Evolutionary conservation across 2,888 invertebrate genomes (phyloP), one percentile per base, ranked within the genome.

Genomic region (Meteorus colon): DNA sequence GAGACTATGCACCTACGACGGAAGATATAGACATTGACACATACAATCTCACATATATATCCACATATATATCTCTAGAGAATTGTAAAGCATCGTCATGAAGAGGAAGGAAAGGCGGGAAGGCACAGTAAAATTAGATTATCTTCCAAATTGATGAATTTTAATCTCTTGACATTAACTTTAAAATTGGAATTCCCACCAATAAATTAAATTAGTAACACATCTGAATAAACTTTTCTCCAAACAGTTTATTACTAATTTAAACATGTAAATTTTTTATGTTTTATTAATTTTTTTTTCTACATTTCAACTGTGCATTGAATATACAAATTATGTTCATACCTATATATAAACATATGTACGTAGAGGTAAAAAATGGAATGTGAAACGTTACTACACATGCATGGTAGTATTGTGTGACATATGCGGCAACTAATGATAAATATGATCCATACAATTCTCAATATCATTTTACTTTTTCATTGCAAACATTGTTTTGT

Each of bases 381-480:
- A 55, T 55, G 55, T 55, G 55, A 55, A 55, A 55, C 55, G 19
- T 24, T 55, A 55, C 8, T 24, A 55, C n/a, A 19, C 5, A 55
- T 19, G 19, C 19, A 55, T 41, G 8, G 41, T 41, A 6, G 10
- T 19, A 55, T 55, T 19, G 19, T 55, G 24, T 55, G n/a, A 55
- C 55, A 55, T 55, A 55, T 55, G 41, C 41, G 55, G 55, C 19
- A 55, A 19, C n/a, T n/a, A 55, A 55, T 8, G 55, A 55, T 55
- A 77, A 80, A 80, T 72, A 74, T 62, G 80, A 80, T 76, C 77
- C 75, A 31, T 69, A 48, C 37, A 76, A 68, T 72, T 68, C 37
- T 27, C 41, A 77, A 76, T 78, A 74, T 80, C 68, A 68, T 37
- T 73, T 80, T 77, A 72, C 79, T 45, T 76, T 75, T 77, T 78